Percentiles rank a stretch among this genome's conserved stretches.
phyloP scores from a whole-genome alignment of 1,140 invertebrate genomes.

The Sitobion miscanthi region DNA sequence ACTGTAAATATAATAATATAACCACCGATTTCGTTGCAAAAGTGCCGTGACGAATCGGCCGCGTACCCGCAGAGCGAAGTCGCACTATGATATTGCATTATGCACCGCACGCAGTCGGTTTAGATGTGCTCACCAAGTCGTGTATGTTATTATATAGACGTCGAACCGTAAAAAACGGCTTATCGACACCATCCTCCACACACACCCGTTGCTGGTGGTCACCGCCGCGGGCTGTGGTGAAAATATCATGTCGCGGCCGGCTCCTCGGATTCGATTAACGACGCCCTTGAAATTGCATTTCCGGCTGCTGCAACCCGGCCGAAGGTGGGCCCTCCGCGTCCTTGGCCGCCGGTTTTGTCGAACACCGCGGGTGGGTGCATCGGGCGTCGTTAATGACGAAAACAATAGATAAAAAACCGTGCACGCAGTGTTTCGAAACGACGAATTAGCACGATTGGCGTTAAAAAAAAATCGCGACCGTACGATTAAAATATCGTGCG shows the following conservation, averaged over 20 bases:
- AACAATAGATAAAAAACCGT: not conserved
- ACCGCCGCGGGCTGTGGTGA: not conserved
- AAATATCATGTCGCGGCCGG: not conserved
- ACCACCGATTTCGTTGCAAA: not conserved
- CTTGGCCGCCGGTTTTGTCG: not conserved
- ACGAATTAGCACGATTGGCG: not conserved
- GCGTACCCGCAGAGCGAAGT: not conserved
- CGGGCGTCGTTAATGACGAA: not conserved
- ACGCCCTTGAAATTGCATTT: constrained; percentile 10
- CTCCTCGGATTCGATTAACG: not conserved
- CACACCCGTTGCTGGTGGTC: not conserved
- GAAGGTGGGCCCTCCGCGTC: not conserved
- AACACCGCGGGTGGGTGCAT: constrained; percentile 25
- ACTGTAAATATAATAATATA: not conserved
- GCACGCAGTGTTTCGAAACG: not conserved
- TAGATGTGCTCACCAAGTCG: not conserved
- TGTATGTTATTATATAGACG: not conserved
- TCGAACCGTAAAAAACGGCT: not conserved
- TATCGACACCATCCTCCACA: not conserved
- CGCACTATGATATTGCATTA: not conserved
- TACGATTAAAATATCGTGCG: not conserved
- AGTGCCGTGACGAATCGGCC: not conserved
- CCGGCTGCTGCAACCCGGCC: not conserved
- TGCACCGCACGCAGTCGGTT: not conserved
- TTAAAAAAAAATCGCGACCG: not conserved